Evolutionary conservation across 2,113 vertebrate genomes (phyloP).

Genomic region (Ophiodon elongatus): DNA sequence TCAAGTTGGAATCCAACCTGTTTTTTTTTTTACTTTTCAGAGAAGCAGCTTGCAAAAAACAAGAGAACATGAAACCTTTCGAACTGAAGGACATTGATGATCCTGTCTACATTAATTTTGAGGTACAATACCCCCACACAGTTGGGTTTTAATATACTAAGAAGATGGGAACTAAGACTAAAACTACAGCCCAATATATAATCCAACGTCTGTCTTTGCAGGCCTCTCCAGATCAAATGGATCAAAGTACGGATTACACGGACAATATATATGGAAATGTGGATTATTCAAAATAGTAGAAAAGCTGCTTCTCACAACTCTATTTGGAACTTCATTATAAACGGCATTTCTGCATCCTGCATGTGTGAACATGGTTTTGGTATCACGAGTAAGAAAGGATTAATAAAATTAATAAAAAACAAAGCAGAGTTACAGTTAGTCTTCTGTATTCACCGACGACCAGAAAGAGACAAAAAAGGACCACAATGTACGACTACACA

Average conservation of each 20-base stretch:
- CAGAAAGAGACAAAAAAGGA: neutral
- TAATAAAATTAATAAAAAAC: no score
- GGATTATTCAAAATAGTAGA: constrained; percentile 8
- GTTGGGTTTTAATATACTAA: neutral
- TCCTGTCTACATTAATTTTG: constrained; percentile 65
- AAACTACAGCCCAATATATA: neutral
- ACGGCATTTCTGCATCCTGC: neutral
- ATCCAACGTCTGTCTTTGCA: constrained; percentile 51
- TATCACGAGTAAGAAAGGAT: neutral
- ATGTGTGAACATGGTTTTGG: neutral
- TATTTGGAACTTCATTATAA: neutral
- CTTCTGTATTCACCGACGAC: neutral
- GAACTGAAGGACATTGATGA: constrained; percentile 54
- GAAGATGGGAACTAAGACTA: neutral
- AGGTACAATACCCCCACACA: constrained; percentile 45
- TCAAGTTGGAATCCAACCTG: neutral
- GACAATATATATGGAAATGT: constrained; percentile 70
- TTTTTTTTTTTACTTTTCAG: constrained; percentile 33
- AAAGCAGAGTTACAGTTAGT: neutral
- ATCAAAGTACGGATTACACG: neutral
- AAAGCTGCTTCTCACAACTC: neutral
- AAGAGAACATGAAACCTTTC: constrained; percentile 3
- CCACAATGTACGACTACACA: neutral
- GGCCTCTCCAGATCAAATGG: constrained; percentile 11
- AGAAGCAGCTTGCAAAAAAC: neutral